Evolutionary conservation across 1,140 invertebrate genomes (phyloP).

Genomic region (Cardiocondyla obscurior): DNA sequence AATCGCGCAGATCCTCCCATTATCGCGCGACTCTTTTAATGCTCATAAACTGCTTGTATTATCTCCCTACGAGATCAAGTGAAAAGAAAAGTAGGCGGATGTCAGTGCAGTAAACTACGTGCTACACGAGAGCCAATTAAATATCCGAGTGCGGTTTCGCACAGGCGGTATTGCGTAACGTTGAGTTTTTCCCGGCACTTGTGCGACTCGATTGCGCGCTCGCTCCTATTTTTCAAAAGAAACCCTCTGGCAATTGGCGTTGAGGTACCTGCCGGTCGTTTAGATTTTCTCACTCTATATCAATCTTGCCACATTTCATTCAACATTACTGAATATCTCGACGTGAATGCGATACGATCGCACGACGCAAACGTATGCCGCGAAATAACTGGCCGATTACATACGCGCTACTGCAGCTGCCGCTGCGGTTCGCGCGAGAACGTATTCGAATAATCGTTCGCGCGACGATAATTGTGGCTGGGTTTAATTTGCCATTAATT

Average conservation of each 20-base stretch:
- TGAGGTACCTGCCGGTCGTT: constrained; percentile 5
- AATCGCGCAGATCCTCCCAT: constrained; percentile 8
- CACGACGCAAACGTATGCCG: neutral
- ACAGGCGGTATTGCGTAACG: neutral
- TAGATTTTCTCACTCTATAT: constrained; percentile 29
- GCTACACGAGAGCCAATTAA: constrained; percentile 10
- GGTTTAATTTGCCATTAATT: constrained; percentile 50
- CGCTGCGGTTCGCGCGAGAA: neutral
- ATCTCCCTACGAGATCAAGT: constrained; percentile 5
- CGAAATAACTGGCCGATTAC: neutral
- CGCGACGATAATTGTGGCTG: constrained; percentile 16
- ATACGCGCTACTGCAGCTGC: neutral
- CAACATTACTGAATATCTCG: constrained; percentile 4
- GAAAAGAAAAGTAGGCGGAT: neutral
- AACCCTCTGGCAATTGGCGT: neutral
- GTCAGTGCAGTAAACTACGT: neutral
- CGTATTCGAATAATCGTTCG: constrained; percentile 2
- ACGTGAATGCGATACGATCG: constrained; percentile 17
- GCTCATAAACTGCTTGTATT: constrained; percentile 12
- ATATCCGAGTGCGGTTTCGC: neutral
- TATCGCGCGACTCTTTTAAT: neutral
- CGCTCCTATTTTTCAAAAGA: neutral
- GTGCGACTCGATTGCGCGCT: neutral
- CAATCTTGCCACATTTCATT: constrained; percentile 25
- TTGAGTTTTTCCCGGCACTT: neutral